A percentile compares a stretch with the other conserved stretches of the same genome.
Evolutionary conservation across 2,113 vertebrate genomes (phyloP).

Genomic region (Archocentrus centrarchus): DNA sequence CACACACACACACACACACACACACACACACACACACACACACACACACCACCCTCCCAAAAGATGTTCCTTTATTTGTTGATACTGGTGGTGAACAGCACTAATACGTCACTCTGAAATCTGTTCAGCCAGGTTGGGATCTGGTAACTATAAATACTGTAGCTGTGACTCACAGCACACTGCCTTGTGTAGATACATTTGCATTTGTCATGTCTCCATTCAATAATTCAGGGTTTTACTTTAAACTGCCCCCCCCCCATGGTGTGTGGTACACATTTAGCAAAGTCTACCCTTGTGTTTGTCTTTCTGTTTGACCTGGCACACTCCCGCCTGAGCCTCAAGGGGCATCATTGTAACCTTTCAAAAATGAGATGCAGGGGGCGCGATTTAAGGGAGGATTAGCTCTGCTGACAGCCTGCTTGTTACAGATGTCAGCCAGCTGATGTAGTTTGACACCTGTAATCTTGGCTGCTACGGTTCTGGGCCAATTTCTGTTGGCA

Average conservation of each 20-base stretch:
- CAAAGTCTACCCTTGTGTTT: background rate
- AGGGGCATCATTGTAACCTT: slow-evolving; percentile 25
- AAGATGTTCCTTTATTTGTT: background rate
- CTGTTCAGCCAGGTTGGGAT: background rate
- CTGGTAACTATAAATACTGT: background rate
- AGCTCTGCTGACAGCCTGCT: slow-evolving; percentile 56
- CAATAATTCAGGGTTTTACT: background rate
- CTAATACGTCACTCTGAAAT: background rate
- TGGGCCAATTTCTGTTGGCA: slow-evolving; percentile 50
- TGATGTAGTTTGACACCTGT: slow-evolving; percentile 71
- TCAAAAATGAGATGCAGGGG: slow-evolving; percentile 44
- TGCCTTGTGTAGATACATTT: background rate
- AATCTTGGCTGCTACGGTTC: slow-evolving; percentile 52
- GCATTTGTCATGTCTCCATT: background rate
- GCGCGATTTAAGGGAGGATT: slow-evolving; percentile 33
- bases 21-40: too few relatives aligned
- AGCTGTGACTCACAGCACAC: background rate
- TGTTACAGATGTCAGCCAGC: slow-evolving; percentile 68
- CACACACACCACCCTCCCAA: background rate
- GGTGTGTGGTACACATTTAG: background rate
- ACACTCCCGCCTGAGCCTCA: background rate
- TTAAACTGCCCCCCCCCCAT: background rate
- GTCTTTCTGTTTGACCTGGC: background rate
- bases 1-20: background rate
- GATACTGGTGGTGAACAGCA: background rate